Conservation (phyloP, 2,888 invertebrate species). For the Dryocosmus kuriphilus region DNA sequence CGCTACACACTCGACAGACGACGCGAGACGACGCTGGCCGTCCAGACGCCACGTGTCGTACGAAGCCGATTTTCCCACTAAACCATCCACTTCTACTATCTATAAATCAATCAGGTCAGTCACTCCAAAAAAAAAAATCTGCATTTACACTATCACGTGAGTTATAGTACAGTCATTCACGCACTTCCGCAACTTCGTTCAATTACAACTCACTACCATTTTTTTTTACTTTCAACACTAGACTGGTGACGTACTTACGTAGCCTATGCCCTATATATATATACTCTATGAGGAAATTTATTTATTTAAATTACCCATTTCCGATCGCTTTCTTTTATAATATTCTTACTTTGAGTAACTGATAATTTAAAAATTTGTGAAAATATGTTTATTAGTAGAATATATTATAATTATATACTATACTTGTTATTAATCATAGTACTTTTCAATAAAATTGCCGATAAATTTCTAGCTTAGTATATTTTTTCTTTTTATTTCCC, state of each 20-base stretch:
- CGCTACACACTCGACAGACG: too few relatives aligned
- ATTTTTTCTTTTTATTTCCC: not conserved
- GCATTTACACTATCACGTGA: not conserved
- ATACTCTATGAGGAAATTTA: not conserved
- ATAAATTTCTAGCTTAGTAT: not conserved
- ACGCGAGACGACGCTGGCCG: constrained; percentile 12
- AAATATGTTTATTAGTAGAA: too few relatives aligned
- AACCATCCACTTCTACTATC: not conserved
- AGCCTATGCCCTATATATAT: too few relatives aligned
- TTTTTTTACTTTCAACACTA: not conserved
- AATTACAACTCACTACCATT: not conserved
- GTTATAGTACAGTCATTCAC: not conserved
- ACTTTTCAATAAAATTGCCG: not conserved
- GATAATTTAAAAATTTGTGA: too few relatives aligned
- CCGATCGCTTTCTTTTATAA: not conserved
- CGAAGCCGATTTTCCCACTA: not conserved
- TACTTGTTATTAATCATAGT: too few relatives aligned
- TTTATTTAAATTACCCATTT: not conserved
- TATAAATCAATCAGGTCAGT: constrained; percentile 34
- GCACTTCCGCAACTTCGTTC: constrained; percentile 5
- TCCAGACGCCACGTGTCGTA: constrained; percentile 36
- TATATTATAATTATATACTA: too few relatives aligned
- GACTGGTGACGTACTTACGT: not conserved
- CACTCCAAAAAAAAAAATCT: not conserved
- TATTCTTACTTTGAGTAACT: not conserved